Conservation (phyloP, 2,113 vertebrate species). For the Acrocephalus kingi region DNA sequence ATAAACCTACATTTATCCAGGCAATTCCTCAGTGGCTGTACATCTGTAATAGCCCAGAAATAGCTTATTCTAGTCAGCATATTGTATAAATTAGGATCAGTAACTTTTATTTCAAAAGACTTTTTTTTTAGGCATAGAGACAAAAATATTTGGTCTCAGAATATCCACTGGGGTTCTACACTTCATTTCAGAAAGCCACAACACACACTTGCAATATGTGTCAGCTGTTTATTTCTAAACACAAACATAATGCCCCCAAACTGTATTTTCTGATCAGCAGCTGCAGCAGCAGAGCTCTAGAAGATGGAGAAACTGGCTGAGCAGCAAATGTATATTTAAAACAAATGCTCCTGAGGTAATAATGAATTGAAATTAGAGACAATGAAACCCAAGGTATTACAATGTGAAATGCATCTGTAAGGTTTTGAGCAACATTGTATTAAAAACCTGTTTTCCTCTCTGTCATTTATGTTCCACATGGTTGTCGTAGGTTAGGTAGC, state of each 20-base stretch:
- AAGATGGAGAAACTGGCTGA: background rate
- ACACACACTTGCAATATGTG: rapidly evolving
- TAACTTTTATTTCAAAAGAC: background rate
- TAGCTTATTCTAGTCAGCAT: background rate
- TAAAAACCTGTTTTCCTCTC: background rate
- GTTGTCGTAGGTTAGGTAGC: too few species aligned
- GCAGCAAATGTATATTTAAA: background rate
- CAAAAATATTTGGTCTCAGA: background rate
- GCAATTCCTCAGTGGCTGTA: background rate
- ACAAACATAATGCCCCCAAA: background rate
- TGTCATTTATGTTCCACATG: background rate
- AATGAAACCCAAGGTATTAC: background rate
- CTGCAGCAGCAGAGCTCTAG: background rate
- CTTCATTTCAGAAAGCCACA: background rate
- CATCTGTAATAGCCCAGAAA: background rate
- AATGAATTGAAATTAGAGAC: background rate
- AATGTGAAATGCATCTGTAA: background rate
- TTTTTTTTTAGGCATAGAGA: background rate
- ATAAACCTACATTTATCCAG: slow-evolving; percentile 21
- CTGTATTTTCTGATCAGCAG: background rate
- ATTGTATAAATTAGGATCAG: background rate
- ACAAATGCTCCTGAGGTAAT: background rate
- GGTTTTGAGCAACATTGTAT: background rate
- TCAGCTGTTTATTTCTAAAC: background rate
- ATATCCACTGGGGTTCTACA: background rate